Evolutionary conservation across 2,888 invertebrate genomes (phyloP).

Genomic region (Spisula subtruncata): DNA sequence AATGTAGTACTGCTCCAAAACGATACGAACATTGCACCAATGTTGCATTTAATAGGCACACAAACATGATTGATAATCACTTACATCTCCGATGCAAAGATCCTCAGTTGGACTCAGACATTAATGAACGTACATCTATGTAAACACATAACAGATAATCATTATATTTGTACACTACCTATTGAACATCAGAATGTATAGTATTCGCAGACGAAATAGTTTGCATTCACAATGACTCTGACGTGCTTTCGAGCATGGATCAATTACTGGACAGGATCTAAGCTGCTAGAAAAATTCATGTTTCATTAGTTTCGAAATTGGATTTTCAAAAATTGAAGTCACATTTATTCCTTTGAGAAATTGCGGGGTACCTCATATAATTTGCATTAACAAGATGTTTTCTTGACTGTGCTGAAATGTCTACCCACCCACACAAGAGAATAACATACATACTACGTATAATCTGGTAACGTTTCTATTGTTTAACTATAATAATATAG

Average conservation of each 20-base stretch:
- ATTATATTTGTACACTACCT: too few relatives aligned
- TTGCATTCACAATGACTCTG: neutral
- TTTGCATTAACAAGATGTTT: neutral
- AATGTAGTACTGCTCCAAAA: too few relatives aligned
- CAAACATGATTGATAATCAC: neutral
- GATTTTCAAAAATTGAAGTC: neutral
- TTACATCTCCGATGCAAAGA: neutral
- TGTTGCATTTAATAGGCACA: neutral
- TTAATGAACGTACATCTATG: too few relatives aligned
- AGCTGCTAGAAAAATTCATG: neutral
- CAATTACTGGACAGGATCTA: neutral
- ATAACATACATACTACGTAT: too few relatives aligned
- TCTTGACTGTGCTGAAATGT: too few relatives aligned
- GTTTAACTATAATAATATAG: too few relatives aligned
- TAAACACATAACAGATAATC: too few relatives aligned
- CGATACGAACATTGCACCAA: neutral
- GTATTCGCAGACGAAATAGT: too few relatives aligned
- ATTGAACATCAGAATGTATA: too few relatives aligned
- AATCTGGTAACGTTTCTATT: too few relatives aligned
- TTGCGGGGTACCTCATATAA: neutral
- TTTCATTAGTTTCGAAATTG: slow-evolving; percentile 8
- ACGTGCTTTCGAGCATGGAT: neutral
- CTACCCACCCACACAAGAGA: too few relatives aligned
- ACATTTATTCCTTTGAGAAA: neutral
- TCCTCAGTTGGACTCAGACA: too few relatives aligned